Conservation (phyloP, 2,888 invertebrate genomes). For the Lycophotia porphyrea region DNA sequence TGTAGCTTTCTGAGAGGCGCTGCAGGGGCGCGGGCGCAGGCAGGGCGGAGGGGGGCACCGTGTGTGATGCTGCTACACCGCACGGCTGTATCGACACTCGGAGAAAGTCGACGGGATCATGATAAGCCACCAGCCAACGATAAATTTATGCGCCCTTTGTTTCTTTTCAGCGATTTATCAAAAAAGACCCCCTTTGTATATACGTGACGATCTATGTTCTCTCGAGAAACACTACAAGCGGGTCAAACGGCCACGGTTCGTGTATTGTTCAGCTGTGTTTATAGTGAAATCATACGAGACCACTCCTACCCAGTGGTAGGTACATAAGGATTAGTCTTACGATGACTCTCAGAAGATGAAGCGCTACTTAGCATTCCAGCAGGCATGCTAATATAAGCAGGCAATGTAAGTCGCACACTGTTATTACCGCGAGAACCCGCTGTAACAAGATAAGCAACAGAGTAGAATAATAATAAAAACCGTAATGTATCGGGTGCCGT, state of each 20-base stretch:
- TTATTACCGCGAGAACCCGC: conserved; percentile 75
- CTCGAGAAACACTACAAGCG: conserved; percentile 71
- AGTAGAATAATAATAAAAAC: conserved; percentile 83
- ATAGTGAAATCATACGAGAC: conserved; percentile 45
- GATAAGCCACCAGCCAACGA: conserved; percentile 83
- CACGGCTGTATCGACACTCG: conserved; percentile 76
- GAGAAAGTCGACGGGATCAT: conserved; percentile 87
- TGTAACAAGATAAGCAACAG: conserved; percentile 79
- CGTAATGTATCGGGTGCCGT: conserved; percentile 82
- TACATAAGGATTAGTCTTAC: conserved; percentile 29
- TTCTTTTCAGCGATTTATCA: conserved; percentile 88
- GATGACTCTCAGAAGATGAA: conserved; percentile 50
- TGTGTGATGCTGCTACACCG: conserved; percentile 68
- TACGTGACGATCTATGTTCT: conserved; percentile 59
- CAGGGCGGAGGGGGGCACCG: conserved; percentile 55
- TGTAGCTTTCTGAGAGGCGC: conserved; percentile 61
- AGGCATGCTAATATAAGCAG: conserved; percentile 61
- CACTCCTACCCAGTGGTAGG: conserved; percentile 5
- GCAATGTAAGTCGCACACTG: conserved; percentile 66
- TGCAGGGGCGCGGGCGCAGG: conserved; percentile 45
- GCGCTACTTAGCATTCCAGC: conserved; percentile 56
- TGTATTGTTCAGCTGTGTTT: conserved; percentile 56
- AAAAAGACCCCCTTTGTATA: conserved; percentile 80
- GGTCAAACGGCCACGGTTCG: conserved; percentile 74
- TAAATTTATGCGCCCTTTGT: conserved; percentile 89